phyloP scores from a whole-genome alignment of 2,113 vertebrate species.

The Sigmodon hispidus region DNA sequence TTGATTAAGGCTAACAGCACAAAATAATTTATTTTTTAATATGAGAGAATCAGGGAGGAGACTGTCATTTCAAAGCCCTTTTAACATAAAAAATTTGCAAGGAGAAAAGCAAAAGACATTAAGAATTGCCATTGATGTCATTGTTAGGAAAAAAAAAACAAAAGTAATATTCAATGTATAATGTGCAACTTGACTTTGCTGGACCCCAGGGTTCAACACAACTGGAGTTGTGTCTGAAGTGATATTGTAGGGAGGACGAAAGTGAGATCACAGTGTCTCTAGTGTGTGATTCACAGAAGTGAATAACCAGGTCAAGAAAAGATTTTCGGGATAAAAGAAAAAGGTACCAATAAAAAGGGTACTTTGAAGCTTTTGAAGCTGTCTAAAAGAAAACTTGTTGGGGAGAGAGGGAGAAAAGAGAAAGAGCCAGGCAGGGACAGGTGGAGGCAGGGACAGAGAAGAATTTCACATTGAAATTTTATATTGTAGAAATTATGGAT shows the following conservation, averaged over 20 bases:
- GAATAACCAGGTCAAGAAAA: conserved; percentile 22
- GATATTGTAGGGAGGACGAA: background rate
- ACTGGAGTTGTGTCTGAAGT: background rate
- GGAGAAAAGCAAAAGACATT: background rate
- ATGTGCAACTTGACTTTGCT: background rate
- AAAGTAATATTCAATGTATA: background rate
- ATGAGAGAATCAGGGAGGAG: background rate
- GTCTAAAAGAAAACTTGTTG: background rate
- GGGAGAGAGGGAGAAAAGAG: background rate
- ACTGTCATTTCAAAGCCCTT: background rate
- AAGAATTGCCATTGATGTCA: background rate
- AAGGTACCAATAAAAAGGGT: background rate
- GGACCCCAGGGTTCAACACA: background rate
- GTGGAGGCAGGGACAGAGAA: too few species aligned
- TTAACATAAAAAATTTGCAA: background rate
- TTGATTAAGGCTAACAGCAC: background rate
- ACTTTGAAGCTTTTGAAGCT: conserved; percentile 35
- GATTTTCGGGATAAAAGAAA: background rate
- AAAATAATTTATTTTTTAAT: conserved; percentile 28
- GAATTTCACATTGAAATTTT: background rate
- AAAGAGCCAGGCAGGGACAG: background rate
- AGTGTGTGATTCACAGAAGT: background rate
- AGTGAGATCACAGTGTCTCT: conserved; percentile 1
- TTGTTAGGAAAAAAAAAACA: background rate
- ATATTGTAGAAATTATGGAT: background rate